Evolutionary conservation across 2,797 vertebrate species (phyloP).

Genomic region (Glyptemys insculpta): DNA sequence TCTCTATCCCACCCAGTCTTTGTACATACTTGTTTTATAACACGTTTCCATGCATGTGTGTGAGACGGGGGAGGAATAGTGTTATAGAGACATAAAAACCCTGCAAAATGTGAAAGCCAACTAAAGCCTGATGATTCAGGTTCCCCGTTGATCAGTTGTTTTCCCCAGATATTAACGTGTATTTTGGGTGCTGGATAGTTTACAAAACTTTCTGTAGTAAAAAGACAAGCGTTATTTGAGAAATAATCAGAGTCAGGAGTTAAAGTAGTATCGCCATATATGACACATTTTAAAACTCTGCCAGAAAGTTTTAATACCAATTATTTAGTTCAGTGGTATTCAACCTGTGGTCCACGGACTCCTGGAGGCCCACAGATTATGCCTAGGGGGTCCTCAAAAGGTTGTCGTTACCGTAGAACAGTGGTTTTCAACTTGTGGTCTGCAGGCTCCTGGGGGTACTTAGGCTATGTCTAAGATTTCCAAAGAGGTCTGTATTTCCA

Average conservation of each 20-base stretch:
- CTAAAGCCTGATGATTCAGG: not conserved
- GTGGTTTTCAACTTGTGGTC: no score
- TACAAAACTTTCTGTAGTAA: not conserved
- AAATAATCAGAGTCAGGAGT: not conserved
- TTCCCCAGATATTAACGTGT: not conserved
- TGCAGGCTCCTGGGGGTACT: no score
- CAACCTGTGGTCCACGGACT: no score
- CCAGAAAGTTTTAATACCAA: not conserved
- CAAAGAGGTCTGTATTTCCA: no score
- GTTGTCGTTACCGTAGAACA: no score
- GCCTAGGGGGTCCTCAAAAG: no score
- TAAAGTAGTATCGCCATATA: not conserved
- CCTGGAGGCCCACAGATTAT: no score
- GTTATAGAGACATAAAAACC: not conserved
- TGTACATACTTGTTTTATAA: not conserved
- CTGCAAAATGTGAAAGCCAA: not conserved
- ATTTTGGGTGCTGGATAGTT: not conserved
- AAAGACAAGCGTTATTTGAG: not conserved
- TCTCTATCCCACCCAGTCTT: not conserved
- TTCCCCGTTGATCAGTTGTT: not conserved
- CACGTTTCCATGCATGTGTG: not conserved
- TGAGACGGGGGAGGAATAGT: not conserved
- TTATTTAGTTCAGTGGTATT: not conserved
- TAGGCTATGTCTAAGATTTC: no score
- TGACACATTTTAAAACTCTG: not conserved